These are phyloP conservation scores for Pachyrhynchus sulphureomaculatus DNA, from an alignment of 1,140 invertebrate genomes.

Conservation along the genomic window DNA sequence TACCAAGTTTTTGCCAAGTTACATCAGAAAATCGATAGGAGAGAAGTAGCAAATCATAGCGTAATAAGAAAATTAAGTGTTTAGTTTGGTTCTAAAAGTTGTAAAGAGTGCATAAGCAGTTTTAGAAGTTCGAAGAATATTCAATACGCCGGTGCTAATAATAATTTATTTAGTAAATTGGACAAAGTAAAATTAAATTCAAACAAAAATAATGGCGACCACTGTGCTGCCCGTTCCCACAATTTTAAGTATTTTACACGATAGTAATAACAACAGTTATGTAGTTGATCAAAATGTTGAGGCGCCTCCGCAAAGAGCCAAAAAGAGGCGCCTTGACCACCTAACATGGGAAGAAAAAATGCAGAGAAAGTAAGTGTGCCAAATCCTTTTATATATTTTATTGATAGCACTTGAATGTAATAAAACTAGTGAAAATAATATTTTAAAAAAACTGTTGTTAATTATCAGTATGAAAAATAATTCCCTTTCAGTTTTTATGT, in stretches of 20 bases:
- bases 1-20: too few species aligned
- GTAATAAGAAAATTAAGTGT: too few species aligned
- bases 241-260: conserved; percentile 53
- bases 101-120: too few species aligned
- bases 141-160: too few species aligned
- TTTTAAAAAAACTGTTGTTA: not conserved
- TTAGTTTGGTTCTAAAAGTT: too few species aligned
- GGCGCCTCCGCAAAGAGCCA: conserved; percentile 53
- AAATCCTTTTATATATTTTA: not conserved
- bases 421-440: not conserved
- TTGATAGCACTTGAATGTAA: not conserved
- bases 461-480: too few species aligned
- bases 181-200: too few species aligned
- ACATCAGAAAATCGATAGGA: too few species aligned
- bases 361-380: conserved; percentile 73
- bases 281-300: conserved; percentile 49
- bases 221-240: conserved; percentile 52
- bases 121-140: too few species aligned
- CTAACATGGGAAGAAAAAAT: conserved; percentile 80
- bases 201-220: conserved; percentile 3
- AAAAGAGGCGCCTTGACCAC: conserved; percentile 75
- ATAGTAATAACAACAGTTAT: conserved; percentile 48
- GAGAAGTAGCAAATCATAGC: too few species aligned
- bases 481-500: not conserved
- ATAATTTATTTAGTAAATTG: too few species aligned